Percentiles rank a stretch among this genome's conserved stretches.
phyloP scores from a whole-genome alignment of 2,797 vertebrate species.

The Botia kubotai region DNA sequence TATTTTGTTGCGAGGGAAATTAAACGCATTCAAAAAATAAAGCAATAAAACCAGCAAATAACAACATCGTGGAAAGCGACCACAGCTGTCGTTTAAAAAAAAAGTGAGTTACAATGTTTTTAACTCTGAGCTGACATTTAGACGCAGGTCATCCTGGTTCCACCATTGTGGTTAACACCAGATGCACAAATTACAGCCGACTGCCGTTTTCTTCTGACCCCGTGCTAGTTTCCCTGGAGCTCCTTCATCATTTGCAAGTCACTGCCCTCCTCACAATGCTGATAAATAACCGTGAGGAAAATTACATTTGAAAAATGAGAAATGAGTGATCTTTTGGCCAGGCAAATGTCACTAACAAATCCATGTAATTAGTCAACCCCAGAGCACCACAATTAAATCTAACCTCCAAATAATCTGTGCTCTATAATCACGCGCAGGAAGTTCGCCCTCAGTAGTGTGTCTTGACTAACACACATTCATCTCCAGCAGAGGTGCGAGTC shows the following conservation, averaged over 20 bases:
- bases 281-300: constrained; percentile 69
- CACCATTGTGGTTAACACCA: constrained; percentile 15
- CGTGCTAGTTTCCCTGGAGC: constrained; percentile 33
- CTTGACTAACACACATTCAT: neutral
- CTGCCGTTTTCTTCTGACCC: constrained; percentile 30
- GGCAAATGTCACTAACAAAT: constrained; percentile 70
- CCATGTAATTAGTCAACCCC: constrained; percentile 70
- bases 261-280: constrained; percentile 52
- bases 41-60: neutral
- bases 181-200: constrained; percentile 37
- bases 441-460: constrained; percentile 47
- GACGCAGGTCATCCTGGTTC: constrained; percentile 10
- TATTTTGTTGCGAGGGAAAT: constrained; percentile 8
- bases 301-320: constrained; percentile 65
- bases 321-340: constrained; percentile 75
- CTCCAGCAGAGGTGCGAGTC: neutral
- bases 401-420: constrained; percentile 70
- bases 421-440: constrained; percentile 61
- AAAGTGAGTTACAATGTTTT: neutral
- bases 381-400: constrained; percentile 72
- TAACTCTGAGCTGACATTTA: constrained; percentile 14
- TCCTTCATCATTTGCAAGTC: constrained; percentile 62
- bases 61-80: neutral
- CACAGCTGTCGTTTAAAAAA: neutral
- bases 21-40: neutral